Conservation (phyloP, 2,797 vertebrate genomes). For the Toxotes lorentzi region DNA sequence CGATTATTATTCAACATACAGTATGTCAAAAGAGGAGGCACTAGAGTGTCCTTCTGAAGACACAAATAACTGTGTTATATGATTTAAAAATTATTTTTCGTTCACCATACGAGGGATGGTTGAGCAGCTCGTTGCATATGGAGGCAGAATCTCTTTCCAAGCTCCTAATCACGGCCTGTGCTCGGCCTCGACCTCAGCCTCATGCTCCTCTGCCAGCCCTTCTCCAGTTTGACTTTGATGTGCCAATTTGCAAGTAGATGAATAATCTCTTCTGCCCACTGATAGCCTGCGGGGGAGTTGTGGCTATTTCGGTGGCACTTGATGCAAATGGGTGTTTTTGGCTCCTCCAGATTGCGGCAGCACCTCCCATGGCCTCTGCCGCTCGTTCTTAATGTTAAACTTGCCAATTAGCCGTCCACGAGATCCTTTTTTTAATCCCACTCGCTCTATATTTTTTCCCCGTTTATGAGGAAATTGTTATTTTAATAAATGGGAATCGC, state of each 20-base stretch:
- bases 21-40: background rate
- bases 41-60: background rate
- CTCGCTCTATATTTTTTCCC: constrained; percentile 1
- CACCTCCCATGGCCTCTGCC: constrained; percentile 81
- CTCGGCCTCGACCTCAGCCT: constrained; percentile 57
- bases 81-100: constrained; percentile 12
- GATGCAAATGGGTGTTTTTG: constrained; percentile 79
- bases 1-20: too few species aligned
- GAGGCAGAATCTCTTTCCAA: constrained; percentile 19
- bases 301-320: constrained; percentile 79
- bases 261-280: constrained; percentile 87
- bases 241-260: constrained; percentile 90
- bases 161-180: constrained; percentile 50
- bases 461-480: constrained; percentile 68
- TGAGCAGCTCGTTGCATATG: constrained; percentile 32
- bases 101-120: background rate
- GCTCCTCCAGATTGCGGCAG: constrained; percentile 67
- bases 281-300: constrained; percentile 86
- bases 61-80: background rate
- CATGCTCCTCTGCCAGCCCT: constrained; percentile 71
- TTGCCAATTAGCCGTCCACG: constrained; percentile 84
- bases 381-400: constrained; percentile 80
- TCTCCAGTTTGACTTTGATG: constrained; percentile 88
- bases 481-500: constrained; percentile 86
- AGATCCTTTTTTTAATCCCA: background rate